phyloP scores from a whole-genome alignment of 2,113 vertebrate genomes.

The Tricholaema leucomelas region DNA sequence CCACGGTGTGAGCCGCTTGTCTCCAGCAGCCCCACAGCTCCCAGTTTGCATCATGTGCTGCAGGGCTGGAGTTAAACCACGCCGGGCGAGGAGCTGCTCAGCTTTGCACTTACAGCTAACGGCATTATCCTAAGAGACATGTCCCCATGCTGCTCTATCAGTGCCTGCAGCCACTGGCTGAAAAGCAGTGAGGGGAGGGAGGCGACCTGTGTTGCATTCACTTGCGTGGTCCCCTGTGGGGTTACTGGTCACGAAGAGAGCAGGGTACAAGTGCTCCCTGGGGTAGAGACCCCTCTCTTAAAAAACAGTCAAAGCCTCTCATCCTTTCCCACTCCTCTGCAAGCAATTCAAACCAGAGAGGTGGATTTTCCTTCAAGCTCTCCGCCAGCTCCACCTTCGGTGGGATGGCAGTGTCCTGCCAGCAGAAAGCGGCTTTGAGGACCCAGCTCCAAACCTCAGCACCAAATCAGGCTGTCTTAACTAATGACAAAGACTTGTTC shows the following conservation, averaged over 20 bases:
- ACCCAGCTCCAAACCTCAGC: not conserved
- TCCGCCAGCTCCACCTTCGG: not conserved
- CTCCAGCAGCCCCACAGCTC: not conserved
- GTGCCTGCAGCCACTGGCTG: not conserved
- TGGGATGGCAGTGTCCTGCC: not conserved
- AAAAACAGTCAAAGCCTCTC: fast-evolving
- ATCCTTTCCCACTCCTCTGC: not conserved
- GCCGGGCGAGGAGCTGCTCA: not conserved
- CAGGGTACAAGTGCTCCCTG: not conserved
- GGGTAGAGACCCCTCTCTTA: not conserved
- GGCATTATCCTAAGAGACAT: not conserved
- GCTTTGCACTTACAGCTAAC: not conserved
- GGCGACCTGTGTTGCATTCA: not conserved
- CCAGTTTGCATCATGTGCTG: not conserved
- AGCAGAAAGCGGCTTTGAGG: not conserved
- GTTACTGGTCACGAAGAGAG: not conserved
- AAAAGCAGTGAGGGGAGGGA: not conserved
- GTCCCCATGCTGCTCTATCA: not conserved
- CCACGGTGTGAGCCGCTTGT: not conserved
- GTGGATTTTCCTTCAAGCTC: not conserved
- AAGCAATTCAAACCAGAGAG: not conserved
- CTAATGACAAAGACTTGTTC: not conserved
- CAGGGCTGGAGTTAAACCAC: not conserved
- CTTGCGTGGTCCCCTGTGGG: not conserved
- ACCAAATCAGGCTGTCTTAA: not conserved